Evolutionary conservation across 2,113 vertebrate genomes (phyloP), one percentile per base, ranked within the genome.

Genomic region (Paracanthobrama guichenoti): DNA sequence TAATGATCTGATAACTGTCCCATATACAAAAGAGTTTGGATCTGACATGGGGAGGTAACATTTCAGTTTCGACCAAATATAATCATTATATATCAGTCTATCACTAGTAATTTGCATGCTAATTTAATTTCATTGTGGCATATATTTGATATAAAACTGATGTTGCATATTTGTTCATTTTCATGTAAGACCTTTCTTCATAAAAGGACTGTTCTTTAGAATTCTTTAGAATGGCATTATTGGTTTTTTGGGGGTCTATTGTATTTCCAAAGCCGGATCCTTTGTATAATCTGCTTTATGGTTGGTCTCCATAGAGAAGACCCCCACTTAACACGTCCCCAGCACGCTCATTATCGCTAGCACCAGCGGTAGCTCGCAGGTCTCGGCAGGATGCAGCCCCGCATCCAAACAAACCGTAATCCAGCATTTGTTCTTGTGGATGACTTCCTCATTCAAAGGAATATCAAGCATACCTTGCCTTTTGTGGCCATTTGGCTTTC

Each of bases 401-500:
- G 90, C 91, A 79, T 86, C 87, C 83, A 89, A 89, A 90, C 77
- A 84, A 85, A 84, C 92, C 90, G 92, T 92, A 93, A 94, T 93
- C 90, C 93, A 91, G 92, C 93, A 92, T 94, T 94, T 93, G 92
- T 94, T 94, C 91, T 92, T 89, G 89, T 87, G 90, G 90, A 92
- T 89, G 91, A 91, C 93, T 94, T 93, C 92, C 92, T 90, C 86
- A 91, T 93, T 93, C 91, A 93, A 91, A 93, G 90, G 92, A 94
- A 94, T 94, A 93, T 94, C 91, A 92, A 93, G 90, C 92, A 90
- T 91, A 91, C 89, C 24, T 86, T 39, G 42, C 59, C 77, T 86
- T 79, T 66, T 77, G 93, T 92, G 94, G 93, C 92, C 92, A 92
- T 94, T 94, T 94, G 94, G 93, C 91, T 93, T 92, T 89, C 90